Base-by-base conservation (phyloP, 2,888 invertebrate genomes). In the Melanargia galathea region DNA sequence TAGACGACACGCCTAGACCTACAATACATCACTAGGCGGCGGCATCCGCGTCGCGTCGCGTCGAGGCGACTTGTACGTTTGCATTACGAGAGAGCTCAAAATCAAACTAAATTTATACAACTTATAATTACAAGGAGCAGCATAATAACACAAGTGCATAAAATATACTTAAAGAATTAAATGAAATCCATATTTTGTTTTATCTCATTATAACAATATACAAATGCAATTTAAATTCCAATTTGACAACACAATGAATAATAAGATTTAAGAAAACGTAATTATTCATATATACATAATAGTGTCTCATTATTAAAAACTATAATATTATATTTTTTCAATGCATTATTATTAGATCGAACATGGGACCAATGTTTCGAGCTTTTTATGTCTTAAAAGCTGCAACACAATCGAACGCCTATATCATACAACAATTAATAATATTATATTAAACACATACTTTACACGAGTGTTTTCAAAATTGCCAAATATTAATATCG, bases 71-170 rank as follows among this genome's bases (percentile, higher is more conserved):
- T n/a, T n/a, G n/a, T n/a, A 80, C 72, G 75, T 78, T 83, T 79
- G 79, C 74, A 78, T 82, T 80, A 79, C 72, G 85, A 89, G 88
- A 89, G 86, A 75, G 73, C 75, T 69, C 84, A 67, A 67, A 72
- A 66, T 73, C 72, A 82, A 79, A 82, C 84, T 85, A 68, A 85
- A 82, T 88, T 87, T 88, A 82, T 87, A 89, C 87, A 88, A 87
- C 85, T 86, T 84, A 86, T 81, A 69, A 84, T 82, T 83, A 84
- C 79, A 81, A 82, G 70, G 69, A 78, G 77, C 70, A 72, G 73
- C 78, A 79, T 75, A 80, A 65, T 67, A 71, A 70, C 75, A 75
- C 71, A 83, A 76, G 78, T 61, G 64, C 66, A 67, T 69, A 75
- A 76, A 80, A 79, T 77, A 85, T 76, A 80, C 80, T 83, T 84